Base-by-base conservation (phyloP, 2,888 invertebrate species). In the Microctonus brassicae region DNA sequence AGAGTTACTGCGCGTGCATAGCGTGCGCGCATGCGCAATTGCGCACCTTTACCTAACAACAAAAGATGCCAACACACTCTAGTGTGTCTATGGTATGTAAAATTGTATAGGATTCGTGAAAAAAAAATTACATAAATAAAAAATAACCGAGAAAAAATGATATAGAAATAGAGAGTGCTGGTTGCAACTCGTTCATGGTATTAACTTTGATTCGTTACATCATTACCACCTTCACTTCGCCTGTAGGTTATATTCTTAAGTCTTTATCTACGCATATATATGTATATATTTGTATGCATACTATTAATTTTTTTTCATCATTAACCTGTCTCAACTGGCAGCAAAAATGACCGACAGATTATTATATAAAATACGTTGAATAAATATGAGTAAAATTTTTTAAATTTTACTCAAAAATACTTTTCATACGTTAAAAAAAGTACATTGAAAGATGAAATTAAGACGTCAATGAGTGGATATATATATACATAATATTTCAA, bases 191-290 rank as follows among this genome's bases (percentile, higher is more conserved):
- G 33, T 60, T 29, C 68, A 47, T 47, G 47, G 9, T 20, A 47
- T 47, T 47, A 68, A 58, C 33, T 52, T 61, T 29, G n/a, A 61
- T 24, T 9, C 33, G 39, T 74, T 74, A 72, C 74, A 72, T 74
- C 74, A 74, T 69, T 66, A 13, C 64, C 72, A 74, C 74, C 74
- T 74, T 74, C 74, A 74, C 74, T 74, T 67, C 57, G 13, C 58
- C 63, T 36, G 64, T 52, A 42, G 55, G 64, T 58, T 26, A 24
- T 63, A 47, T 70, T 42, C 29, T 39, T 34, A 26, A 58, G 57
- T 60, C 22, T 29, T 34, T 60, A 17, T 33, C 17, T 58, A 33
- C 33, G n/a, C n/a, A n/a, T n/a, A n/a, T n/a, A n/a, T n/a, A n/a
- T n/a, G n/a, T n/a, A n/a, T n/a, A n/a, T n/a, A n/a, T n/a, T n/a